Base-by-base conservation (phyloP, 2,797 vertebrate genomes). In the Typhlichthys subterraneus region DNA sequence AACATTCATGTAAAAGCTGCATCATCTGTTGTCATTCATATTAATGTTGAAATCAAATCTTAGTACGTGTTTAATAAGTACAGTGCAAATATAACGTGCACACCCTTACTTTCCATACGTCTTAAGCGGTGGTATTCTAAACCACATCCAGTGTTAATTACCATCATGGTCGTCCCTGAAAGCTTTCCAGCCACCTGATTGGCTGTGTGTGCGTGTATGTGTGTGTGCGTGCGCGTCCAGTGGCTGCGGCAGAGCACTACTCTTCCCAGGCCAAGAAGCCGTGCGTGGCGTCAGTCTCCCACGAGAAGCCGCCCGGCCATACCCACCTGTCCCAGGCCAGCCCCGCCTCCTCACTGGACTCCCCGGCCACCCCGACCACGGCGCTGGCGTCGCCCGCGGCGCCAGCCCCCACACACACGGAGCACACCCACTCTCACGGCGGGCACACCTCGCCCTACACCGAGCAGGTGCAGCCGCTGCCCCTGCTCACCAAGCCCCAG, bases 331-430 rank as follows among this genome's bases (percentile, higher is more conserved):
- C 89, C 2, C 89, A 91, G 1, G 93, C 92, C 73, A 96, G 95
- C 83, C 95, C 96, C 0, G 94, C 95, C 46, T 97, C 95, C 2
- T 97, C 96, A 76, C 85, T 97, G 85, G 96, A 96, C 86, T 97
- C 96, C 0, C 96, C 96, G 0, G 95, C 96, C 3, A 97, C 96
- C 0, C 96, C 96, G 0, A 96, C 96, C 0, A 90, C 94, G 0
- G 93, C 96, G 0, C 84, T 96, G 85, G 95, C 95, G 0, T 96
- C 95, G 0, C 96, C 96, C 0, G 94, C 94, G 0, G 94, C 95
- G 0, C 96, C 95, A 0, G 95, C 95, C 0, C 81, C 96, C 19
- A 96, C 96, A 1, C 94, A 95, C 87, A 96, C 96, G 0, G 96
- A 96, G 59, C 84, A 85, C 80, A 73, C 80, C 42, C 38, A 85